Conservation (phyloP, 2,888 invertebrate genomes). For the Oconnorella tubifera region DNA sequence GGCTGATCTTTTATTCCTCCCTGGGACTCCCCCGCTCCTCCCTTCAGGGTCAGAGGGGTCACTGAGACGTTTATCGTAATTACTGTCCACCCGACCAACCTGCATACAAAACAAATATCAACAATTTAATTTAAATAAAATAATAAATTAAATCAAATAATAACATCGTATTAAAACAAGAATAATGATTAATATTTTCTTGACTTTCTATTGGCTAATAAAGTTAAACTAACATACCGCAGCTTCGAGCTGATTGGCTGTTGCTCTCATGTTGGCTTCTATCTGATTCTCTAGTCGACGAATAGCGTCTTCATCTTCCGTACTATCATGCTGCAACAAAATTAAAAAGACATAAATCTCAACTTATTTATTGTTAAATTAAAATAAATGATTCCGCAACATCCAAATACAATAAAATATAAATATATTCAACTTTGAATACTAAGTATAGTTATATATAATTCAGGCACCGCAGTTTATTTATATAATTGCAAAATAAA, state of each 20-base stretch:
- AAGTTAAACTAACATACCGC: neutral
- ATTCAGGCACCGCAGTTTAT: too few species aligned
- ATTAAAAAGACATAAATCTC: too few species aligned
- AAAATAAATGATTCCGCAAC: too few species aligned
- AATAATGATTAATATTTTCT: neutral
- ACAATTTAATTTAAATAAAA: neutral
- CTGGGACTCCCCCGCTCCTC: too few species aligned
- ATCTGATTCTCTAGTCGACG: neutral
- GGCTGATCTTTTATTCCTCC: too few species aligned
- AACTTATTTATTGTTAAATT: too few species aligned
- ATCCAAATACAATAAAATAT: too few species aligned
- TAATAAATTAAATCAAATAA: neutral
- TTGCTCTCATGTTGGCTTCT: neutral
- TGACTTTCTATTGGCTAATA: neutral
- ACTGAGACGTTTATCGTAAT: neutral
- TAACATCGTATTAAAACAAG: too few species aligned
- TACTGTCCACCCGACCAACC: neutral
- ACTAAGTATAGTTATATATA: too few species aligned
- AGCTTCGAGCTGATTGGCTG: constrained; percentile 9
- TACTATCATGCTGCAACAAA: neutral
- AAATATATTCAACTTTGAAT: too few species aligned
- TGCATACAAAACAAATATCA: neutral
- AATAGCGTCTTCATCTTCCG: neutral
- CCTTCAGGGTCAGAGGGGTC: constrained; percentile 9
- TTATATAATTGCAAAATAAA: too few species aligned